Evolutionary conservation across 2,113 vertebrate species (phyloP).

Genomic region (Chionomys nivalis): DNA sequence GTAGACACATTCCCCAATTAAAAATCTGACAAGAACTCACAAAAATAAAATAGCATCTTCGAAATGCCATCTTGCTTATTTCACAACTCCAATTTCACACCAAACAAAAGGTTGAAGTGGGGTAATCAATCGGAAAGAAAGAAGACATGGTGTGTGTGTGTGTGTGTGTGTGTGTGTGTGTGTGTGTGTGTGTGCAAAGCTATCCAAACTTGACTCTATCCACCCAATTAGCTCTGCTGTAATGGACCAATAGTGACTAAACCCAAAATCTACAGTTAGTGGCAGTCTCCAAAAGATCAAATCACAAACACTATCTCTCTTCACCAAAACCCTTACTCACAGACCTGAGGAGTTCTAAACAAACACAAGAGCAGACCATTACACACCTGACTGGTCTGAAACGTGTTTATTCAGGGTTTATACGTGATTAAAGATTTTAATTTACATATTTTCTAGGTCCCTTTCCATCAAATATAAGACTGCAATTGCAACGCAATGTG

Average conservation of each 20-base stretch:
- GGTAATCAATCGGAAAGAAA: slow-evolving; percentile 73
- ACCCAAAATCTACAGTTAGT: not conserved
- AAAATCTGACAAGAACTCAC: slow-evolving; percentile 82
- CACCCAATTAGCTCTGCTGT: not conserved
- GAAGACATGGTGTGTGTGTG: not conserved
- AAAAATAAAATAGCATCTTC: slow-evolving; percentile 73
- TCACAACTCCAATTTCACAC: slow-evolving; percentile 62
- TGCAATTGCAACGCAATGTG: not conserved
- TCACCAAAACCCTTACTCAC: not conserved
- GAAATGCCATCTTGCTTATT: slow-evolving; percentile 81
- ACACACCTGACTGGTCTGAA: not conserved
- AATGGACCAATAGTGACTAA: not conserved
- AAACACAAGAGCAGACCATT: not conserved
- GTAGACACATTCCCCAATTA: slow-evolving; percentile 84
- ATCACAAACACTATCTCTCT: not conserved
- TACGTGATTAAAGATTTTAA: not conserved
- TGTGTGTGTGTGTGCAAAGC: not conserved
- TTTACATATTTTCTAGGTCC: not conserved
- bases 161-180: not conserved
- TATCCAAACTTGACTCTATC: not conserved
- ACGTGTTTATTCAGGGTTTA: slow-evolving; percentile 14
- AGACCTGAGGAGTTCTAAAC: not conserved
- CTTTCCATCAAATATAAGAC: slow-evolving; percentile 9
- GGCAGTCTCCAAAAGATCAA: not conserved
- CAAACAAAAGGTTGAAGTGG: slow-evolving; percentile 80